These are phyloP conservation scores for Thysanoteuthis rhombus DNA, from an alignment of 2,888 invertebrate genomes.

Conservation along the genomic window DNA sequence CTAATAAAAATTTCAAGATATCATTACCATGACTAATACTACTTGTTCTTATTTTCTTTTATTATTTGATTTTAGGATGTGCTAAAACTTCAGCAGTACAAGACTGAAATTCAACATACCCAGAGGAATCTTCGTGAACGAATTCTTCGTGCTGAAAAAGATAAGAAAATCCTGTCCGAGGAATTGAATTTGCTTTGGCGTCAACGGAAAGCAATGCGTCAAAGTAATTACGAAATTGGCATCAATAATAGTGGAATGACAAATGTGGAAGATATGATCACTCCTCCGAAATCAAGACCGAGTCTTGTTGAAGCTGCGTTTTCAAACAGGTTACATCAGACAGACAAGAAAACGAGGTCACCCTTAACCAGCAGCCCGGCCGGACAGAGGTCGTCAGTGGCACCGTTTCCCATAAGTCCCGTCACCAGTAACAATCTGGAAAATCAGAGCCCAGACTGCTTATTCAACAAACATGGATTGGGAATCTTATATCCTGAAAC, in stretches of 20 bases:
- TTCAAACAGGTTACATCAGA: not conserved
- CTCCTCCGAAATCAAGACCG: not conserved
- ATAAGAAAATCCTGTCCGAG: not conserved
- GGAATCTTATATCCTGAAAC: not conserved
- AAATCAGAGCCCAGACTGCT: not conserved
- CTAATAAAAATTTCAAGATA: too few relatives aligned
- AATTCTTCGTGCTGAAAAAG: not conserved
- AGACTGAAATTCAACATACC: not conserved
- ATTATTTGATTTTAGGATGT: not conserved
- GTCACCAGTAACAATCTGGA: not conserved
- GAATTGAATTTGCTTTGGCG: conserved; percentile 15
- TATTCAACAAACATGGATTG: not conserved
- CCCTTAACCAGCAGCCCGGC: conserved; percentile 16
- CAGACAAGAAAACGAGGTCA: not conserved
- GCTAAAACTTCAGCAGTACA: not conserved
- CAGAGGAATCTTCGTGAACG: not conserved
- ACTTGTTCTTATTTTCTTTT: not conserved
- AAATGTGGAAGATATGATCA: not conserved
- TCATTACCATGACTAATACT: too few relatives aligned
- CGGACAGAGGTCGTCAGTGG: not conserved
- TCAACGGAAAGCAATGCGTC: not conserved
- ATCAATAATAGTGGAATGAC: not conserved
- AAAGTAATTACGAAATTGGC: not conserved
- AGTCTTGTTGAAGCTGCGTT: not conserved
- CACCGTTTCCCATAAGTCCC: not conserved